Evolutionary conservation across 2,113 vertebrate species (phyloP).

Genomic region (Hemicordylus capensis): DNA sequence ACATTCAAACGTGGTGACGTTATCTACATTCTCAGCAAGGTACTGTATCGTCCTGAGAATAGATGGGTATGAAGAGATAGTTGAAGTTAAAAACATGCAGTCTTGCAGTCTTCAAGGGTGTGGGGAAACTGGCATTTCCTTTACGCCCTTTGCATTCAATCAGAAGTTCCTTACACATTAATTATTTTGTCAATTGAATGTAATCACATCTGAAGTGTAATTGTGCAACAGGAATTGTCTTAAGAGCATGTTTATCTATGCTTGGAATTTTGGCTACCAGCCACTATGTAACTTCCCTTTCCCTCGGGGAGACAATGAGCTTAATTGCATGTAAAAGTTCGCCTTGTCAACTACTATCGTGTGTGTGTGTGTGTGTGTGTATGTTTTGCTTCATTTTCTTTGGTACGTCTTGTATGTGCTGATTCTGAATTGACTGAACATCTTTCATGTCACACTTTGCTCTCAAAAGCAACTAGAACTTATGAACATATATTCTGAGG

Average conservation of each 20-base stretch:
- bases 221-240: slow-evolving; percentile 80
- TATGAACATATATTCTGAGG: slow-evolving; percentile 56
- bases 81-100: slow-evolving; percentile 46
- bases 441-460: slow-evolving; percentile 64
- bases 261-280: slow-evolving; percentile 69
- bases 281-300: slow-evolving; percentile 65
- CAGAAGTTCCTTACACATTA: slow-evolving; percentile 74
- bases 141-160: slow-evolving; percentile 72
- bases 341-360: slow-evolving; percentile 69
- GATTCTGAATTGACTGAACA: slow-evolving; percentile 62
- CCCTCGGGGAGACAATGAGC: slow-evolving; percentile 77
- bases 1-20: slow-evolving; percentile 93
- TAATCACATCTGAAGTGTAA: slow-evolving; percentile 81
- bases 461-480: slow-evolving; percentile 60
- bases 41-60: slow-evolving; percentile 66
- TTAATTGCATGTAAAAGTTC: slow-evolving; percentile 74
- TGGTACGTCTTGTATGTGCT: slow-evolving; percentile 69
- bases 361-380: slow-evolving; percentile 67
- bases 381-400: slow-evolving; percentile 74
- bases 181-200: slow-evolving; percentile 83
- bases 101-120: slow-evolving; percentile 45
- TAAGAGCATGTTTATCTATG: slow-evolving; percentile 80
- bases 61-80: slow-evolving; percentile 25
- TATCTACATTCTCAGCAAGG: slow-evolving; percentile 98
- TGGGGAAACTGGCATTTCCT: slow-evolving; percentile 66